Evolutionary conservation across 2,888 invertebrate genomes (phyloP), one percentile per base, ranked within the genome.

Genomic region (Sinotaia quadrata): DNA sequence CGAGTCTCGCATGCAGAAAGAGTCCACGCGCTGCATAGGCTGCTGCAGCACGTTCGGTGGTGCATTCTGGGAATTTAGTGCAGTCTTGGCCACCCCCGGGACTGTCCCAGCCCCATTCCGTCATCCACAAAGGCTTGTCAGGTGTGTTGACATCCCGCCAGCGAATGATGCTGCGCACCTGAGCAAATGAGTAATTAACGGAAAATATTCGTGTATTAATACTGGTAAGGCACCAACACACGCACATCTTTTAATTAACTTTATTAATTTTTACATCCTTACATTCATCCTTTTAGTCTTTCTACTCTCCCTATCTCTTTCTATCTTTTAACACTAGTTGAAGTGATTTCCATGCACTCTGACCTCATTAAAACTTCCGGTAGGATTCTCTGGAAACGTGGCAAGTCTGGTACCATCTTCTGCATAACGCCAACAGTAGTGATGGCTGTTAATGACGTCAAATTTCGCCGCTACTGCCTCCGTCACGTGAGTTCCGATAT

Each of bases 51-150:
- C 60, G 57, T 44, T 80, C 78, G 2, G 77, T 60, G 1, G 79
- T 80, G 68, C 81, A 81, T 61, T 81, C 81, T 0, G 78, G 67
- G 24, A 69, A 74, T 3, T 58, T 27, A 33, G 5, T n/a, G 56
- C 81, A 81, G 15, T 52, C 34, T 52, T 81, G 78, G 3, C 75
- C 72, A 0, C 61, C 76, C 0, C 79, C 78, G 12, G 75, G 58
- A 4, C 75, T 71, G 69, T 81, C 81, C 81, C 81, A 81, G 1
- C 81, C 81, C 79, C 80, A 81, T 65, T 81, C 81, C 7, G 81
- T 81, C 29, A 81, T 73, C 81, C 81, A 81, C 24, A 81, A 60
- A 0, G 77, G 75, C 15, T 75, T 78, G n/a, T 34, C 37, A 0
- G 80, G 79, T 18, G 68, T 73, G 68, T 81, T 81, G 3, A 65